Conservation (phyloP, 2,888 invertebrate species). For the Pomacea canaliculata region DNA sequence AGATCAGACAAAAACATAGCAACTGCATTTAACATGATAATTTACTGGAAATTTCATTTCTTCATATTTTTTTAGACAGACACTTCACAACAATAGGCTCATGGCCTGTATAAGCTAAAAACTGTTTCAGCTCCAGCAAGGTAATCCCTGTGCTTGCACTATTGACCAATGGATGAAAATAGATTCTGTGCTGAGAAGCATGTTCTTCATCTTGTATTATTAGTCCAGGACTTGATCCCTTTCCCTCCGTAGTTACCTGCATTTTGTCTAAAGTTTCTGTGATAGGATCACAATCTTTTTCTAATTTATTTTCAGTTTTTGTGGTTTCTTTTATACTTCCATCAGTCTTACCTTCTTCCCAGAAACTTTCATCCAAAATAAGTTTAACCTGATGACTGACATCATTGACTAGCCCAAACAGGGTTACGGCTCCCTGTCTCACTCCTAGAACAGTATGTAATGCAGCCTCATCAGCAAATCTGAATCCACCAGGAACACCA, state of each 20-base stretch:
- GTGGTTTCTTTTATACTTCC: neutral
- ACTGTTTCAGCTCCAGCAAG: slow-evolving; percentile 48
- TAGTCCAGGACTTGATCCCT: neutral
- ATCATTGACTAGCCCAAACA: slow-evolving; percentile 68
- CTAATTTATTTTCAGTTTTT: too few relatives aligned
- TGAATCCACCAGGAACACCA: slow-evolving; percentile 62
- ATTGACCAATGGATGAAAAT: slow-evolving; percentile 68
- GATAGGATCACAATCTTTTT: too few relatives aligned
- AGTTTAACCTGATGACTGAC: slow-evolving; percentile 57
- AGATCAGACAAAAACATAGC: too few relatives aligned
- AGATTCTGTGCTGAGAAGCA: slow-evolving; percentile 36
- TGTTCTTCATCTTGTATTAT: neutral
- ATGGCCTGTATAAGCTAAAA: slow-evolving; percentile 54
- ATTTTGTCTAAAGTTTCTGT: too few relatives aligned
- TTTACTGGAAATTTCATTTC: too few relatives aligned
- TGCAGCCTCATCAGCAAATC: slow-evolving; percentile 65
- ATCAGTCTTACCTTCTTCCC: slow-evolving; percentile 47
- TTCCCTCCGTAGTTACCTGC: neutral
- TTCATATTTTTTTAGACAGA: neutral
- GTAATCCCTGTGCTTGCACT: slow-evolving; percentile 55
- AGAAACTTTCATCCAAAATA: slow-evolving; percentile 53
- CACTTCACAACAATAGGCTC: slow-evolving; percentile 40
- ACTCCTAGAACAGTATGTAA: slow-evolving; percentile 65
- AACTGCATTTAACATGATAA: too few relatives aligned
- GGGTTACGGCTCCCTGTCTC: slow-evolving; percentile 66